Conservation (phyloP, 2,888 invertebrate genomes). For the Crioceris asparagi region DNA sequence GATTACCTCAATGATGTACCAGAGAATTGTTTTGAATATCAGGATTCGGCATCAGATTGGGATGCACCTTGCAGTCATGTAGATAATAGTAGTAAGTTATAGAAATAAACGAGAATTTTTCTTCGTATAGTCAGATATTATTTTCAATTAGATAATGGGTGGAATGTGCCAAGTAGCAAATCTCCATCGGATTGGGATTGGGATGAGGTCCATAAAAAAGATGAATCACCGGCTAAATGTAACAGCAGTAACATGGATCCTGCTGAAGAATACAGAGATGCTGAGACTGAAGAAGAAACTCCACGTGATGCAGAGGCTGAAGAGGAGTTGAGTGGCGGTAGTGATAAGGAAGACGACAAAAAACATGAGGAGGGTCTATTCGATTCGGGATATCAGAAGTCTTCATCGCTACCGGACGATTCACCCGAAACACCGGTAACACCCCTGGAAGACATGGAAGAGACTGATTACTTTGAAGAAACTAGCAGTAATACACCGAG, state of each 20-base stretch:
- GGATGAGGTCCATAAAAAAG: neutral
- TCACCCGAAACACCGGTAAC: slow-evolving; percentile 14
- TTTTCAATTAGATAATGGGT: too few species aligned
- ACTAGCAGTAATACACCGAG: slow-evolving; percentile 16
- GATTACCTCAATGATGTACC: neutral
- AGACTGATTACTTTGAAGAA: slow-evolving; percentile 22
- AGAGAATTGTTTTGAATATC: neutral
- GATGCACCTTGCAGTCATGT: too few species aligned
- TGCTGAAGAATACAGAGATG: neutral
- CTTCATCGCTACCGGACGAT: slow-evolving; percentile 25
- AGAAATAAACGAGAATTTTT: too few species aligned
- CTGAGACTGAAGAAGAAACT: neutral
- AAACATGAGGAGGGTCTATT: slow-evolving; percentile 14
- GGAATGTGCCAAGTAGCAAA: too few species aligned
- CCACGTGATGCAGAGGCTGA: neutral
- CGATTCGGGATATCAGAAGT: slow-evolving; percentile 32
- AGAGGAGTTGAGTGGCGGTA: neutral
- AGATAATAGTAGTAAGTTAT: too few species aligned
- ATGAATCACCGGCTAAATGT: neutral
- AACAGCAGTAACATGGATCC: neutral
- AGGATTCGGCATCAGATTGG: neutral
- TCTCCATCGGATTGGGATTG: too few species aligned
- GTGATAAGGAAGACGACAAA: neutral
- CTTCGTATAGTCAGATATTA: too few species aligned
- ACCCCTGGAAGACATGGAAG: slow-evolving; percentile 15